Conservation (phyloP, 1,140 invertebrate genomes). For the Halesus radiatus region DNA sequence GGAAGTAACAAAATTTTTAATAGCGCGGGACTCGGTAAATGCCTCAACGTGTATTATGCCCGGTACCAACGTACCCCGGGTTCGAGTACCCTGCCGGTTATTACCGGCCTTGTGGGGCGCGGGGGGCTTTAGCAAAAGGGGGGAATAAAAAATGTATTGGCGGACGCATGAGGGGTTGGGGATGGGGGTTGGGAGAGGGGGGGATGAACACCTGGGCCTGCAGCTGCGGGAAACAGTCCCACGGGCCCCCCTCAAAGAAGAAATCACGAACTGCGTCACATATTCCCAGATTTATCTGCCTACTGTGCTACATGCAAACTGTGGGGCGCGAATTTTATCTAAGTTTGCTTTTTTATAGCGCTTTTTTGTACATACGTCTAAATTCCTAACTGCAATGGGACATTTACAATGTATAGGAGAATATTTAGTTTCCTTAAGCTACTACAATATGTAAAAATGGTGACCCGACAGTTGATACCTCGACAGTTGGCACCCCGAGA, state of each 20-base stretch:
- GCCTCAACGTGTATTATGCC: constrained; percentile 5
- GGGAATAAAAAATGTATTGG: constrained; percentile 2
- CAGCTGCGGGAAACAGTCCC: constrained; percentile 51
- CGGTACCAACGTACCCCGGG: background rate
- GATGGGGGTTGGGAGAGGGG: constrained; percentile 26
- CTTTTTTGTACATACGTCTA: no score
- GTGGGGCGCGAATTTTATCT: background rate
- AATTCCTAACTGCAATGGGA: no score
- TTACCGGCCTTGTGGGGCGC: constrained; percentile 8
- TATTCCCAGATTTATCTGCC: constrained; percentile 42
- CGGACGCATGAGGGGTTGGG: background rate
- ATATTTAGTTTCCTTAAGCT: no score
- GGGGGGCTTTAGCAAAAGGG: constrained; percentile 25
- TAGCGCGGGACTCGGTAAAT: background rate
- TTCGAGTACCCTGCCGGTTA: constrained; percentile 39
- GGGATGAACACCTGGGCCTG: constrained; percentile 49
- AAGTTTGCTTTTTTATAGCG: no score
- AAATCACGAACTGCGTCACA: constrained; percentile 41
- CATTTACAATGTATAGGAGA: no score
- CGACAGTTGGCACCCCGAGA: no score
- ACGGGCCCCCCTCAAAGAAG: constrained; percentile 20
- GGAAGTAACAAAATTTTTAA: constrained; percentile 30
- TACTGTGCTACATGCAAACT: background rate
- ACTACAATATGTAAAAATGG: no score
- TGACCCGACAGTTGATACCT: no score